A percentile compares a stretch with the other conserved stretches of the same genome.
Evolutionary conservation across 2,113 vertebrate genomes (phyloP).

Genomic region (Diphyllodes magnificus): DNA sequence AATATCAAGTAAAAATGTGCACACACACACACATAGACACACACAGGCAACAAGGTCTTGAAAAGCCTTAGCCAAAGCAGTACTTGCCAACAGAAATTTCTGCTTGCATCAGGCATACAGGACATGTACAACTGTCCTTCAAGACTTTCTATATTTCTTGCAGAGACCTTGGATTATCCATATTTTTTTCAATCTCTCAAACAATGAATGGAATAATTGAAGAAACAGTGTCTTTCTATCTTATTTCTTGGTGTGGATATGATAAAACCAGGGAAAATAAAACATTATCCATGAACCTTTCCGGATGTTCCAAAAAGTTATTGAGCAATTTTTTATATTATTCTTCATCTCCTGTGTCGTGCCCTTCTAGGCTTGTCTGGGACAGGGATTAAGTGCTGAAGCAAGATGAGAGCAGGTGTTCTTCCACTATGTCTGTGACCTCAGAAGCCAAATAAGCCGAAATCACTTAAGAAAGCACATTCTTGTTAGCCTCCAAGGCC

Average conservation of each 20-base stretch:
- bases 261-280: not conserved
- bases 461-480: constrained; percentile 30
- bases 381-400: constrained; percentile 27
- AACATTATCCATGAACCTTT: not conserved
- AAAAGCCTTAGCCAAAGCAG: not conserved
- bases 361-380: constrained; percentile 24
- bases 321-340: not conserved
- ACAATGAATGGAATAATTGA: not conserved
- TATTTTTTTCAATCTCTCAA: not conserved
- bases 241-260: not conserved
- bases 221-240: not conserved
- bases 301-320: not conserved
- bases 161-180: not conserved
- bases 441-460: constrained; percentile 5
- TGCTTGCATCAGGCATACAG: not conserved
- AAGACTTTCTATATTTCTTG: not conserved
- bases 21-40: not conserved
- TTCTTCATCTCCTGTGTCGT: not conserved
- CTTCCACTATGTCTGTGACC: not conserved
- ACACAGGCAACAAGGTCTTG: not conserved
- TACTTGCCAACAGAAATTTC: not conserved
- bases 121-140: not conserved
- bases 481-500: not conserved
- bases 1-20: not conserved
- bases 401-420: constrained; percentile 38